Evolutionary conservation across 2,113 vertebrate genomes (phyloP).

Genomic region (Zosterops lateralis): DNA sequence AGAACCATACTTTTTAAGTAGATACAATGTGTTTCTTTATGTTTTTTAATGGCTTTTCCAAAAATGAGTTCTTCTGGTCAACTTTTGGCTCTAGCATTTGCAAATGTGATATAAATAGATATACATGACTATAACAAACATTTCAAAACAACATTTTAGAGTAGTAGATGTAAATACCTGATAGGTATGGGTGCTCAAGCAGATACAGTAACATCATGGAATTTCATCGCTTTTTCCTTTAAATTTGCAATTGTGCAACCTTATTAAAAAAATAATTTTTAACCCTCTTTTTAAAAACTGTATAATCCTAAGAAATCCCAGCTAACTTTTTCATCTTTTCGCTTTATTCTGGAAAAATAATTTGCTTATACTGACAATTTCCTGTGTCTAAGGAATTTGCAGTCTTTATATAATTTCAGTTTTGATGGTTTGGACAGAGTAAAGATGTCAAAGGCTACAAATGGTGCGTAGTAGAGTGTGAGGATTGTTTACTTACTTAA

Average conservation of each 20-base stretch:
- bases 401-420: neutral
- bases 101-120: neutral
- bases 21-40: fast-evolving
- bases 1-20: neutral
- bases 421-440: neutral
- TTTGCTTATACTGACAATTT: fast-evolving
- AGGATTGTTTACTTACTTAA: neutral
- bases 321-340: neutral
- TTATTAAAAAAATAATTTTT: neutral
- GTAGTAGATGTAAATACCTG: neutral
- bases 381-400: neutral
- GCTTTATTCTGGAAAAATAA: neutral
- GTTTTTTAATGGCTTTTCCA: neutral
- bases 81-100: neutral
- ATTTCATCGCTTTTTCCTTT: neutral
- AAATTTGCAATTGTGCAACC: neutral
- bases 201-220: neutral
- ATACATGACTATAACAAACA: neutral
- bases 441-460: neutral
- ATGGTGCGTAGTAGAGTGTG: neutral
- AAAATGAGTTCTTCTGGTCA: neutral
- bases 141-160: neutral
- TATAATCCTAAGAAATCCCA: neutral
- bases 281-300: fast-evolving
- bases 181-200: neutral